Evolutionary conservation across 2,113 vertebrate species (phyloP), one percentile per base, ranked within the genome.

Genomic region (Physeter macrocephalus): DNA sequence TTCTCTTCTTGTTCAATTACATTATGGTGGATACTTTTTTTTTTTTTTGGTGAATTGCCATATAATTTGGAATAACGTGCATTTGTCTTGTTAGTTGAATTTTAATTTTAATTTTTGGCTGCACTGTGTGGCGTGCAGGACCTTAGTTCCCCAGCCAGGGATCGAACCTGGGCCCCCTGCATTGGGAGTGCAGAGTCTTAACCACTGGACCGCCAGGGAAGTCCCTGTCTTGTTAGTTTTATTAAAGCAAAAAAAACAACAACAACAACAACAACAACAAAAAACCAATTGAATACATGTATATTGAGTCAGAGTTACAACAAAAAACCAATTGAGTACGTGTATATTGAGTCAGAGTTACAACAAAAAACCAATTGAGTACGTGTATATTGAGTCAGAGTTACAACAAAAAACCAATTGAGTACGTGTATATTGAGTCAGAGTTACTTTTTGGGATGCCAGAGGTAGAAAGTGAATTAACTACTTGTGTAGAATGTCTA

Each of bases 1-100:
- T 93, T 89, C 54, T 52, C 61, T 64, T 86, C 66, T 92, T 95
- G 52, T 96, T 57, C 59, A 57, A 5, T 95, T 93, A 91, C 13
- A 15, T 80, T 52, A 34, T 34, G 31, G 69, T 41, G 8, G 36
- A n/a, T 23, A 61, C n/a, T 49, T 54, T 82, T 29, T 52, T 39
- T n/a, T 23, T 18, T 41, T 71, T 72, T 36, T 74, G 57, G 67
- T 64, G 57, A 90, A 10, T 90, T 95, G 75, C 57, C 64, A 61
- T 84, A 17, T 36, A 71, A 27, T 41, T 29, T 67, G 43, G 36
- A 84, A 66, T 94, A 75, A 69, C 2, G 57, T 87, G 31, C 77
- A 34, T 82, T 69, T 86, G 66, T 49, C 49, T 66, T 69, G 31
- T 20, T 62, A n/a, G 54, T 72, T 87, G 96, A 84, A 52, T 81